Evolutionary conservation across 1,140 invertebrate genomes (phyloP), one percentile per base, ranked within the genome.

Genomic region (Physella acuta): DNA sequence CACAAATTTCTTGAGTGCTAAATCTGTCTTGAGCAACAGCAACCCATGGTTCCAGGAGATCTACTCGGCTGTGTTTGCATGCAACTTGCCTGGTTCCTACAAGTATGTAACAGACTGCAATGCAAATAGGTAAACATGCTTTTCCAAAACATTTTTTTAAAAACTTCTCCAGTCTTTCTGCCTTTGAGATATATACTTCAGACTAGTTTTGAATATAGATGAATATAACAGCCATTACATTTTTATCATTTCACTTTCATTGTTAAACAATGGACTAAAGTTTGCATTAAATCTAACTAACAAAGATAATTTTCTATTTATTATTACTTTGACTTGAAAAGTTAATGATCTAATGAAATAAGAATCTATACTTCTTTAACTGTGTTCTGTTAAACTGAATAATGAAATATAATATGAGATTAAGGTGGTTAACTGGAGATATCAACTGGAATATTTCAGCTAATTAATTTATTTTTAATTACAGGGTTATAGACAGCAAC

Each of bases 1-100:
- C 56, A 44, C 64, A 17, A 60, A 5, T 16, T 77, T 71, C 62
- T 36, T 77, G 17, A 49, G 44, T 20, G 59, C 20, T n/a, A 56
- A 64, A 17, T 65, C 51, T 16, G 52, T 62, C 1, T 14, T 30
- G 0, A 53, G 1, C 28, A 55, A 37, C 14, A 44, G 36, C 26
- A 82, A 83, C 52, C 81, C 79, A 8, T 83, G 81, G 81, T 76
- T 81, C 51, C 33, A 70, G 33, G 80, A 81, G n/a, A 79, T 75
- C 63, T 83, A 77, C 55, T 68, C 81, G 62, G 68, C 68, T 4
- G 55, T 72, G 31, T 76, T 73, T 44, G 44, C 68, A 4, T 82
- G 81, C 72, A 73, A 75, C 49, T 55, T 80, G 20, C 68, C 71
- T 3, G 69, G 58, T 1, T 37, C 52, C 2, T 66, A 30, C 33